A percentile compares a stretch with the other conserved stretches of the same genome.
These are phyloP conservation scores for Cathartes aura DNA, from an alignment of 2,113 vertebrate genomes.

Conservation along the genomic window DNA sequence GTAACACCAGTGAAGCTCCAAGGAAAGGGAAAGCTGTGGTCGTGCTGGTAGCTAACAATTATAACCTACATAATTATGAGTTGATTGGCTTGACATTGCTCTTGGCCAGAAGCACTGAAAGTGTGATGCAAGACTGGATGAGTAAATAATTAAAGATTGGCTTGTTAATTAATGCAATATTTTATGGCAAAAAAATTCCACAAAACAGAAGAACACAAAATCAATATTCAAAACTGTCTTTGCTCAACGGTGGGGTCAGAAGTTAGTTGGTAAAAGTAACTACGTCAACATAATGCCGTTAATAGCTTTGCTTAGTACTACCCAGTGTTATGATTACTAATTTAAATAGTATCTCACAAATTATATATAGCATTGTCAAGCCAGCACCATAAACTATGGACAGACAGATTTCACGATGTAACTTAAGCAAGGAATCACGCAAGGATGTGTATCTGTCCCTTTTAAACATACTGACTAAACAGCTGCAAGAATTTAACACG, in stretches of 20 bases:
- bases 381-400: background rate
- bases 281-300: rapidly evolving
- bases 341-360: background rate
- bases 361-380: background rate
- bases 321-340: background rate
- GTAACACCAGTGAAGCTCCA: background rate
- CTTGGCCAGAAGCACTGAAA: background rate
- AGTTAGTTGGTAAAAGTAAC: background rate
- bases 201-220: background rate
- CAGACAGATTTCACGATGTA: background rate
- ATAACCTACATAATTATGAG: background rate
- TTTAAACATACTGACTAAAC: background rate
- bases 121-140: background rate
- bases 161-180: background rate
- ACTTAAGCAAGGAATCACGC: background rate
- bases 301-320: background rate
- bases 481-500: background rate
- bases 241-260: background rate
- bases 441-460: background rate
- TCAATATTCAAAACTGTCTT: background rate
- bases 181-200: background rate
- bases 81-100: background rate
- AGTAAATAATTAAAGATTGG: background rate
- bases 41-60: background rate
- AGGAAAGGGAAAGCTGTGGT: background rate